phyloP scores from a whole-genome alignment of 2,113 vertebrate species.

The Pelodiscus sinensis region DNA sequence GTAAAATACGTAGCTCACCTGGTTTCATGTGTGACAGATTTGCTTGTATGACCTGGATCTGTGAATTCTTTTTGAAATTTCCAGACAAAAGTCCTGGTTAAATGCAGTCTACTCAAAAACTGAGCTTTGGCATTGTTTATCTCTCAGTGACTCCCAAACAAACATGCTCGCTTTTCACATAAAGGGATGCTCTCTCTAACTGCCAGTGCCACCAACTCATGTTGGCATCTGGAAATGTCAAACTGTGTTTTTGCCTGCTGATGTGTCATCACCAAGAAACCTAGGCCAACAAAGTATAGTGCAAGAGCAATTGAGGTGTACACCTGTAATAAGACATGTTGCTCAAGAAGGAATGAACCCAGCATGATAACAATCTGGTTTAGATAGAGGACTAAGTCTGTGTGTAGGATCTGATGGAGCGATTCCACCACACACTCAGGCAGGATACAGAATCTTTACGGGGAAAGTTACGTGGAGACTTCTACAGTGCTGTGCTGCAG shows the following conservation, averaged over 20 bases:
- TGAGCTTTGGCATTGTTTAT: background rate
- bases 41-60: background rate
- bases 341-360: background rate
- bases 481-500: background rate
- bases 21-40: background rate
- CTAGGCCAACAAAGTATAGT: background rate
- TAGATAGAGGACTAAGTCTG: background rate
- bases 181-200: background rate
- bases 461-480: background rate
- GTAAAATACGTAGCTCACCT: background rate
- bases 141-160: background rate
- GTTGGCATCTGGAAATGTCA: background rate
- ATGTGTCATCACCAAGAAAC: fast-evolving
- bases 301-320: background rate
- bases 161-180: background rate
- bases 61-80: background rate
- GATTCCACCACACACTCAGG: background rate
- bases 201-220: background rate
- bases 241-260: background rate
- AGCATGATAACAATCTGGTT: background rate
- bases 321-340: background rate
- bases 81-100: background rate
- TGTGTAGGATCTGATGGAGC: background rate
- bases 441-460: background rate
- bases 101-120: background rate